phyloP scores from a whole-genome alignment of 1,140 invertebrate species.

The Macrosteles quadrilineatus region DNA sequence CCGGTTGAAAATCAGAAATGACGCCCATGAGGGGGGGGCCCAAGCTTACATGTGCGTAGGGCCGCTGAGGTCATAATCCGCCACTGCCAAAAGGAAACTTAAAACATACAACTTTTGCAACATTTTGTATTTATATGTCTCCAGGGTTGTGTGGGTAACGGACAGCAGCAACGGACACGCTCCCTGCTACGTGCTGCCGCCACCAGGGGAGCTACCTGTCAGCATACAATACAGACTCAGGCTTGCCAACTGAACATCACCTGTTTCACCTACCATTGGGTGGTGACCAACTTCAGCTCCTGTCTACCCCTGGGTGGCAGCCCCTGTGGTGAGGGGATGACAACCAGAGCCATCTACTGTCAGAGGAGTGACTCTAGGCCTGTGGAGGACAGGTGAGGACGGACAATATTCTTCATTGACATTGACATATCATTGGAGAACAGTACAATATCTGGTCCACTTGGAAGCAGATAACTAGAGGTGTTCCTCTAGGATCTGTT shows the following conservation, averaged over 20 bases:
- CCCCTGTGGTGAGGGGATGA: slow-evolving; percentile 63
- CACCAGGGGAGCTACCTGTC: slow-evolving; percentile 53
- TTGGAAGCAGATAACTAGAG: no score
- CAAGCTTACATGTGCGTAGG: no score
- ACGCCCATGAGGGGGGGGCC: no score
- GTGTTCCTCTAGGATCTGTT: no score
- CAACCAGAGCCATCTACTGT: slow-evolving; percentile 57
- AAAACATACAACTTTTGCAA: no score
- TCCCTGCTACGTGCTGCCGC: slow-evolving; percentile 57
- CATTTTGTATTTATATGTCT: no score
- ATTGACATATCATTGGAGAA: no score
- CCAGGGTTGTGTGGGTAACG: slow-evolving; percentile 47
- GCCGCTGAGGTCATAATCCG: no score
- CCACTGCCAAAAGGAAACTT: no score
- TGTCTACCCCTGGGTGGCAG: slow-evolving; percentile 62
- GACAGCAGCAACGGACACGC: slow-evolving; percentile 58
- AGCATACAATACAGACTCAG: slow-evolving; percentile 58
- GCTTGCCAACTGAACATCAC: slow-evolving; percentile 56
- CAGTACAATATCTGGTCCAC: no score
- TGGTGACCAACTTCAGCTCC: slow-evolving; percentile 58
- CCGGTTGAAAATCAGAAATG: no score
- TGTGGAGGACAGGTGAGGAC: slow-evolving; percentile 55
- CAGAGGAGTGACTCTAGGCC: slow-evolving; percentile 59
- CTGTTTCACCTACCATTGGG: slow-evolving; percentile 60
- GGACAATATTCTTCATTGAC: no score